phyloP scores from a whole-genome alignment of 2,888 invertebrate species.

The Chymomyza fuscimana region DNA sequence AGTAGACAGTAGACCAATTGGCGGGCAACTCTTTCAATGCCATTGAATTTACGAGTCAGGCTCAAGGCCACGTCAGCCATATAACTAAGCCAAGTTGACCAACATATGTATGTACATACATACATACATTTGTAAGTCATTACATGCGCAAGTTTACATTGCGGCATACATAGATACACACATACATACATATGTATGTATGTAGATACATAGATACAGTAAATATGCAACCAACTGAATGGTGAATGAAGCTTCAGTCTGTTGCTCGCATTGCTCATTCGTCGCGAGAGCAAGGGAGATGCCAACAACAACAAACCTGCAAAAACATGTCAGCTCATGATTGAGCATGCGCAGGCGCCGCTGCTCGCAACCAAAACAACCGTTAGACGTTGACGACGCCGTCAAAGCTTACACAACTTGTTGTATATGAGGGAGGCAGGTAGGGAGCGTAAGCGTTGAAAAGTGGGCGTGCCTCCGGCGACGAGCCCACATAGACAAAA shows the following conservation, averaged over 20 bases:
- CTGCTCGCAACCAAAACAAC: conserved; percentile 32
- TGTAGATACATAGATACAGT: conserved; percentile 3
- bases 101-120: conserved; percentile 14
- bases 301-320: not conserved
- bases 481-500: conserved; percentile 60
- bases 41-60: conserved; percentile 59
- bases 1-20: not conserved
- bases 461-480: conserved; percentile 49
- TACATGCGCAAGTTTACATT: conserved; percentile 11
- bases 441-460: not conserved
- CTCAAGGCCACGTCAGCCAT: conserved; percentile 58
- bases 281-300: not conserved
- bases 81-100: conserved; percentile 53
- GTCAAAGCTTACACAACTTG: conserved; percentile 50
- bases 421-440: not conserved
- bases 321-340: not conserved
- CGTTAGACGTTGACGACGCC: conserved; percentile 51
- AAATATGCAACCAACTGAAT: not conserved
- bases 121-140: conserved; percentile 15
- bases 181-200: conserved; percentile 8
- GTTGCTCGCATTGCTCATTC: not conserved
- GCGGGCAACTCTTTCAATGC: conserved; percentile 63
- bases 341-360: not conserved
- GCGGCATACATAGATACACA: not conserved
- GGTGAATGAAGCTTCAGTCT: not conserved